Evolutionary conservation across 2,113 vertebrate species (phyloP).

Genomic region (Dasypus novemcinctus): DNA sequence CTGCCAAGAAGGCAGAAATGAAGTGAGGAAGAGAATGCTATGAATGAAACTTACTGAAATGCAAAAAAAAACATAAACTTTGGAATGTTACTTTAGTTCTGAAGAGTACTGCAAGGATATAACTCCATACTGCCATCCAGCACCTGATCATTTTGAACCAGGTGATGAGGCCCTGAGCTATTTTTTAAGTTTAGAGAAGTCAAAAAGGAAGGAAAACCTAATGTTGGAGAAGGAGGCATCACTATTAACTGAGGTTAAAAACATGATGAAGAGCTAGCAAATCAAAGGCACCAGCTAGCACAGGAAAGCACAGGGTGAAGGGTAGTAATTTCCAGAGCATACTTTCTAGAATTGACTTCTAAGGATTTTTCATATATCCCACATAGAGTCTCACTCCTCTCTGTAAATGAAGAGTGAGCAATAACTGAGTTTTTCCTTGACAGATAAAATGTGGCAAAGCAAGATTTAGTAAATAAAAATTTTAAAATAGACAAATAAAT

Average conservation of each 20-base stretch:
- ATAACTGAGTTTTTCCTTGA: neutral
- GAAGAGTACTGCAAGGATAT: neutral
- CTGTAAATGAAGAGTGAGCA: neutral
- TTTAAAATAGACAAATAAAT: constrained; percentile 8
- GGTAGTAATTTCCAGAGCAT: neutral
- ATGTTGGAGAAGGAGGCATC: neutral
- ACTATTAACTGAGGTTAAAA: neutral
- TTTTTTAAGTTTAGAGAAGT: neutral
- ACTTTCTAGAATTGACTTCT: neutral
- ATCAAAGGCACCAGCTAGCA: neutral
- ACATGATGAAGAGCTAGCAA: neutral
- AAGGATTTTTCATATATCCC: neutral
- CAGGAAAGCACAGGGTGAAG: neutral
- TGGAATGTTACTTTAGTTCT: neutral
- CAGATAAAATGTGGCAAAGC: constrained; percentile 2
- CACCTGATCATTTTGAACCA: neutral
- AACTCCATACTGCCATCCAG: neutral
- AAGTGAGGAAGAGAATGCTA: neutral
- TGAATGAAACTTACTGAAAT: neutral
- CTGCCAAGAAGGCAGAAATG: neutral
- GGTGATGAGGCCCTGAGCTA: neutral
- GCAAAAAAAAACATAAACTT: neutral
- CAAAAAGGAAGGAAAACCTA: neutral
- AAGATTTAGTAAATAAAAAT: neutral
- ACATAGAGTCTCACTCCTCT: neutral